phyloP scores from a whole-genome alignment of 2,888 invertebrate genomes.

The Drosophila mulleri region DNA sequence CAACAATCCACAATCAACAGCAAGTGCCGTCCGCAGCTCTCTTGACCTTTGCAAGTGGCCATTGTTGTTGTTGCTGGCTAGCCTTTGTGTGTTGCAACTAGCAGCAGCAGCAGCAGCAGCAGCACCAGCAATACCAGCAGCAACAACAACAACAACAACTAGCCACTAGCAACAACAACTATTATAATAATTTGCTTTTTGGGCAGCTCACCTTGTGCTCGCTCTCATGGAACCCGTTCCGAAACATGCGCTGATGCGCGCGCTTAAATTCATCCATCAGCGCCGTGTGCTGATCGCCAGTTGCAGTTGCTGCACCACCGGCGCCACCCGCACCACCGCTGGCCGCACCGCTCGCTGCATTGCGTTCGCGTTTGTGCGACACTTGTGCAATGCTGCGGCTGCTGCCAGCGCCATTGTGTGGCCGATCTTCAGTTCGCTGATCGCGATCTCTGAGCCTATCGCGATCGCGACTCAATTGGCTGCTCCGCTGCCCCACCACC shows the following conservation, averaged over 20 bases:
- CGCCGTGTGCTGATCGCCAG: constrained; percentile 89
- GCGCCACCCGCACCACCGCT: constrained; percentile 32
- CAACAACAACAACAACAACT: constrained; percentile 16
- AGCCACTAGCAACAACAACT: constrained; percentile 15
- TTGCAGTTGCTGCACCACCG: constrained; percentile 48
- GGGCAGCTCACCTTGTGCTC: constrained; percentile 80
- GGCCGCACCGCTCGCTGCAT: constrained; percentile 85
- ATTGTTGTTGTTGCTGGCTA: constrained; percentile 23
- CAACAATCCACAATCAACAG: constrained; percentile 15
- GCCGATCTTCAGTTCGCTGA: constrained; percentile 45
- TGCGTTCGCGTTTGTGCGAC: constrained; percentile 85
- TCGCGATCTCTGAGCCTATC: constrained; percentile 42
- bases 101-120: constrained; percentile 3
- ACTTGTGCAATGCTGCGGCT: constrained; percentile 58
- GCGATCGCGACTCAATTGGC: constrained; percentile 44
- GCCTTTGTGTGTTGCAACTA: constrained; percentile 37
- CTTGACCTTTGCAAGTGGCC: constrained; percentile 70
- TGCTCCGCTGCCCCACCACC: constrained; percentile 44
- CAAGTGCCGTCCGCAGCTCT: constrained; percentile 57
- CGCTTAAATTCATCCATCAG: constrained; percentile 96
- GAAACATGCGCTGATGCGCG: constrained; percentile 95
- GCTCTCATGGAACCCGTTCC: constrained; percentile 85
- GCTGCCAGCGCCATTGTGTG: constrained; percentile 39
- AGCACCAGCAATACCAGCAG: background rate
- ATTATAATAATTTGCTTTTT: background rate